Percentiles rank a stretch among this genome's conserved stretches.
Evolutionary conservation across 2,797 vertebrate species (phyloP).

Genomic region (Borostomias antarcticus): DNA sequence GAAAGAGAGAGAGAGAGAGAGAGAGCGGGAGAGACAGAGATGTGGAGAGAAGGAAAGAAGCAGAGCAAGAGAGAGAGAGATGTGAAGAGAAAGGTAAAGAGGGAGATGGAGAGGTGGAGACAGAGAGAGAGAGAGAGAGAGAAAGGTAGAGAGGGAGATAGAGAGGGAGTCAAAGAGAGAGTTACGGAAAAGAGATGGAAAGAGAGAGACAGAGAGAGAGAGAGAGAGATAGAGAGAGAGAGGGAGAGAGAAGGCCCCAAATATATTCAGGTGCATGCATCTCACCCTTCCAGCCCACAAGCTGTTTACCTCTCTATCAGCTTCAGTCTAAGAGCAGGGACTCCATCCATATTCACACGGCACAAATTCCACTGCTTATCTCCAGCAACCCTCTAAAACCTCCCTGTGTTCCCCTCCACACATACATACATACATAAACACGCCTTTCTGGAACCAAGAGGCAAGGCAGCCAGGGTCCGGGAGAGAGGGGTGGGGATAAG

Average conservation of each 20-base stretch:
- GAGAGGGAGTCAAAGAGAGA: slow-evolving; percentile 64
- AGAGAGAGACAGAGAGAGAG: slow-evolving; percentile 38
- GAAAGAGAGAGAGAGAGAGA: slow-evolving; percentile 57
- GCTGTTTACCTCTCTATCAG: slow-evolving; percentile 86
- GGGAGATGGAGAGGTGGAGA: slow-evolving; percentile 50
- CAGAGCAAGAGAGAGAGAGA: neutral
- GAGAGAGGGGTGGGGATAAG: slow-evolving; percentile 69
- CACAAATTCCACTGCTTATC: slow-evolving; percentile 85
- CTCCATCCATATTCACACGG: slow-evolving; percentile 83
- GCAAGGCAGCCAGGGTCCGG: slow-evolving; percentile 56
- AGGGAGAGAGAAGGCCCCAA: slow-evolving; percentile 48
- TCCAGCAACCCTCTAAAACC: slow-evolving; percentile 74
- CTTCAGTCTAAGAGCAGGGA: slow-evolving; percentile 69
- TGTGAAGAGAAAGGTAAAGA: neutral
- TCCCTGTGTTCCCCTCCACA: slow-evolving; percentile 70
- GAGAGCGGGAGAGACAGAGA: slow-evolving; percentile 6
- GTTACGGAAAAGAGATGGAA: slow-evolving; percentile 52
- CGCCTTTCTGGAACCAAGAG: slow-evolving; percentile 80
- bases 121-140: slow-evolving; percentile 67
- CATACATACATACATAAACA: slow-evolving; percentile 83
- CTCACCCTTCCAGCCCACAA: slow-evolving; percentile 44
- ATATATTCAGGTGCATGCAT: slow-evolving; percentile 77
- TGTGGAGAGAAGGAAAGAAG: slow-evolving; percentile 28
- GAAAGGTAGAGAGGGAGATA: slow-evolving; percentile 7
- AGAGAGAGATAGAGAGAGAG: slow-evolving; percentile 13